Percentiles rank a stretch among this genome's conserved stretches.
Conservation (phyloP, 2,113 vertebrate genomes). For the Cryptotis parvus region DNA sequence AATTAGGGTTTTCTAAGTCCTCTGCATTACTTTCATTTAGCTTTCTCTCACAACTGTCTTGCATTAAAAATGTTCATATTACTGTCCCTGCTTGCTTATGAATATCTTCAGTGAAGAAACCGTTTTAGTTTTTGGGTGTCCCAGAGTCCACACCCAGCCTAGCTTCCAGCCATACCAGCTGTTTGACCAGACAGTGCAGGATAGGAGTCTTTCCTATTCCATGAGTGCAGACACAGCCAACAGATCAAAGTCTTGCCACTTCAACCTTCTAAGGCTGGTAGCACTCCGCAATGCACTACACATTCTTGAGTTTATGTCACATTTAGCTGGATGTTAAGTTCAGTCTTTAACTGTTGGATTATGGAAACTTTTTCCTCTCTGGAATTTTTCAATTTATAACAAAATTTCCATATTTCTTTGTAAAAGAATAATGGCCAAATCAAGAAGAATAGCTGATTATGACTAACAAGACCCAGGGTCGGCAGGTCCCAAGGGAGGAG, state of each 20-base stretch:
- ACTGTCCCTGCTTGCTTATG: not conserved
- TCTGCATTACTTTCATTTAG: not conserved
- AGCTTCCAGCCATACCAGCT: no score
- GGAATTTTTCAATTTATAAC: not conserved
- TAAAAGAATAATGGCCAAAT: slow-evolving; percentile 13
- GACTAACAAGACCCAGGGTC: not conserved
- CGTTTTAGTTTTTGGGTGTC: no score
- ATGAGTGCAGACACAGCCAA: not conserved
- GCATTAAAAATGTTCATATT: not conserved
- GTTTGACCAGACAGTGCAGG: not conserved
- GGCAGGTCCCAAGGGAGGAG: not conserved
- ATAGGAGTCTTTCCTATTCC: not conserved
- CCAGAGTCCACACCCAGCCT: no score
- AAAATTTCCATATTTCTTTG: not conserved
- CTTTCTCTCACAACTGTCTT: not conserved
- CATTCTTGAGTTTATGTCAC: not conserved
- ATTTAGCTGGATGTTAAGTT: not conserved
- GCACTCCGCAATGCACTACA: not conserved
- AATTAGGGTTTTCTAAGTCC: not conserved
- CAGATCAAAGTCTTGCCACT: not conserved
- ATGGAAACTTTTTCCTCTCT: not conserved
- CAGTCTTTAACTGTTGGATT: not conserved
- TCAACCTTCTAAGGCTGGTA: not conserved
- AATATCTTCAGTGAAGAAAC: slow-evolving; percentile 9
- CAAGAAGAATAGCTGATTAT: not conserved